Base-by-base conservation (phyloP, 2,888 invertebrate genomes). In the Cephus spinipes region DNA sequence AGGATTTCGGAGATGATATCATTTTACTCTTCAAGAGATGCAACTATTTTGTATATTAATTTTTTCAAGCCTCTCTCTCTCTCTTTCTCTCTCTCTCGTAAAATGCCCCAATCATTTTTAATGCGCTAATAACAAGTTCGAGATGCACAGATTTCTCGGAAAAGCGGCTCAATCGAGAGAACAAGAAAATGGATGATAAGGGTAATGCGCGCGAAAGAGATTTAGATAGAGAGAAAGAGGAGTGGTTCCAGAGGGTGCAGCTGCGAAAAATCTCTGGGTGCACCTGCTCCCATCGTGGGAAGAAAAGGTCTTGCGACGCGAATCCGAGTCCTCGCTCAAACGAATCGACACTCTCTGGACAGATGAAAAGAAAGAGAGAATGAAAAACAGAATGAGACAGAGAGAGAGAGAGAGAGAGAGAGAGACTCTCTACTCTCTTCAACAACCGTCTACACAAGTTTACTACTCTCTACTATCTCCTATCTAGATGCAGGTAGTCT, bases 11-110 rank as follows among this genome's bases (percentile, higher is more conserved):
- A 69, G 35, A 34, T 15, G 15, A 73, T 73, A 74, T 40, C 74
- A 31, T 4, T 68, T 32, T 55, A 35, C 33, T 77, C 32, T 77
- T 68, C 68, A 32, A 71, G 40, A 30, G 4, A 77, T 76, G 68
- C 78, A 77, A 81, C 68, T 31, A 80, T 80, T 81, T 81, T 79
- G 55, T 73, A 80, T 76, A 77, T 73, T 73, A 77, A 76, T 80
- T 79, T 69, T 76, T 76, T 40, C n/a, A 76, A 77, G 79, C 76
- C 80, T 76, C 73, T 75, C 76, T 78, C 74, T 73, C 31, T 68
- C 55, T 76, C 69, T 36, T 12, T 55, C 23, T 35, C 73, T 40
- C 6, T 15, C 0, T 40, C 6, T 15, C 23, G 6, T 40, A 1
- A 40, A 15, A 23, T 23, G 1, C 0, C 23, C 6, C 23, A 40